phyloP scores from a whole-genome alignment of 2,888 invertebrate species.

The Leptinotarsa juncta region DNA sequence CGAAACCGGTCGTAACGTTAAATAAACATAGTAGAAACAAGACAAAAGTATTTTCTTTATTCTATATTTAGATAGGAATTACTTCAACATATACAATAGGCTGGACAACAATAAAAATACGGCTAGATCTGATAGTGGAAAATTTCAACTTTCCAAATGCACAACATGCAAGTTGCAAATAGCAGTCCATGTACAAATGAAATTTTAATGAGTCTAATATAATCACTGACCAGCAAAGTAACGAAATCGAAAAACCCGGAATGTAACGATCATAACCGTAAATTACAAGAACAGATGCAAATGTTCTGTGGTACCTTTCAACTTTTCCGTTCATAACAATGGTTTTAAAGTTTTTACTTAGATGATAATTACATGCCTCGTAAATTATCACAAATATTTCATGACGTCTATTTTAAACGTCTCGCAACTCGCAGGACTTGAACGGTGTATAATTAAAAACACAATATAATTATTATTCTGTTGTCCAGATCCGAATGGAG shows the following conservation, averaged over 20 bases:
- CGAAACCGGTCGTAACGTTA: too few species aligned
- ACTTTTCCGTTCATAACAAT: slow-evolving; percentile 29
- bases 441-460: slow-evolving; percentile 34
- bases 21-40: too few species aligned
- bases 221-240: slow-evolving; percentile 4
- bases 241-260: slow-evolving; percentile 8
- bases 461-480: slow-evolving; percentile 35
- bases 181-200: neutral
- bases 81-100: neutral
- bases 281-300: slow-evolving; percentile 24
- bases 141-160: slow-evolving; percentile 2
- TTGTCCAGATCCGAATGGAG: slow-evolving; percentile 22
- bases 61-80: too few species aligned
- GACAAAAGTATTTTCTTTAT: too few species aligned
- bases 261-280: neutral
- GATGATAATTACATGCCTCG: slow-evolving; percentile 30
- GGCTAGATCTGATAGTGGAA: neutral
- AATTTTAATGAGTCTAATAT: slow-evolving; percentile 4
- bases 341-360: slow-evolving; percentile 30
- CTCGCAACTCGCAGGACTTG: slow-evolving; percentile 25
- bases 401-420: slow-evolving; percentile 35
- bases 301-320: slow-evolving; percentile 19
- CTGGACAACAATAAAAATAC: neutral
- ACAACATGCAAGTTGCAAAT: neutral
- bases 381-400: slow-evolving; percentile 35